Evolutionary conservation across 2,113 vertebrate species (phyloP).

Genomic region (Urocolius indicus): DNA sequence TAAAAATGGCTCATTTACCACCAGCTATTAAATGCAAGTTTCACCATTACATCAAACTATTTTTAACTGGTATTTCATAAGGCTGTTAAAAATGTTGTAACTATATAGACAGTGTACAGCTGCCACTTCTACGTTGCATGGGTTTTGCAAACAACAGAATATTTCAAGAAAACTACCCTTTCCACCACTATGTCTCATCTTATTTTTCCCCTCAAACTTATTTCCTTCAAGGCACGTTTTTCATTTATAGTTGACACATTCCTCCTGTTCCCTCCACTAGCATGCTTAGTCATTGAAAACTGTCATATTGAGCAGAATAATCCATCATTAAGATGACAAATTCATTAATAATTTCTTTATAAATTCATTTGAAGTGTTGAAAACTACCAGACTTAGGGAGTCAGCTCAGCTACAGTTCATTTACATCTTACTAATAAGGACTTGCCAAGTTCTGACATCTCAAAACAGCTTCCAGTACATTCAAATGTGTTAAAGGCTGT

Average conservation of each 20-base stretch:
- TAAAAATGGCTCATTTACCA: background rate
- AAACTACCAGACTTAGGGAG: background rate
- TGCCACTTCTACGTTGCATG: background rate
- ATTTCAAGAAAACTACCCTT: fast-evolving
- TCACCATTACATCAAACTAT: background rate
- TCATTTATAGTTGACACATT: background rate
- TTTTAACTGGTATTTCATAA: background rate
- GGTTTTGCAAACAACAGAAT: background rate
- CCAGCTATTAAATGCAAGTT: background rate
- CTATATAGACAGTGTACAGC: background rate
- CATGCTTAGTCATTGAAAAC: background rate
- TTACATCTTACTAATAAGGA: background rate
- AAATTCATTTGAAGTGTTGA: background rate
- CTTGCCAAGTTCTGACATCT: background rate
- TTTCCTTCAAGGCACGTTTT: background rate
- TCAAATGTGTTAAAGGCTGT: background rate
- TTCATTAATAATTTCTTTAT: background rate
- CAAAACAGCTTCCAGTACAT: background rate
- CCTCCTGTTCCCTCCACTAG: background rate
- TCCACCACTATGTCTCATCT: background rate
- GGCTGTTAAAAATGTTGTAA: background rate
- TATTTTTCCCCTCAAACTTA: background rate
- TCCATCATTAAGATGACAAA: background rate
- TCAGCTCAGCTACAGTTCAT: background rate
- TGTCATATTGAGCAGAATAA: background rate